Conservation (phyloP, 23 tunicate genomes). For the Diplosoma virens region DNA sequence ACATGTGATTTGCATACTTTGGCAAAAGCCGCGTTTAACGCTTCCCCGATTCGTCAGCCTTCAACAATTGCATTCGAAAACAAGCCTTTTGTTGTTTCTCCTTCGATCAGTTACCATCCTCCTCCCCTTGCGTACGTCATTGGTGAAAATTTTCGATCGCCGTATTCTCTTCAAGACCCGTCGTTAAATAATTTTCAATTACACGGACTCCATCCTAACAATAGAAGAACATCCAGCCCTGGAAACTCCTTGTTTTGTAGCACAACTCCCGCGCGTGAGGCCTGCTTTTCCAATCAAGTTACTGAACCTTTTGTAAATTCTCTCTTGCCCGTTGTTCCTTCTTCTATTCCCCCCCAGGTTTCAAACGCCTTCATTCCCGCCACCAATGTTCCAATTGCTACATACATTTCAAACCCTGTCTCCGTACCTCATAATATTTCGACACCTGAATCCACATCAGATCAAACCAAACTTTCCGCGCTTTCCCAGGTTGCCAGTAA, state of each 20-base stretch:
- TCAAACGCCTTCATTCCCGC: not conserved
- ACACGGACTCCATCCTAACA: not conserved
- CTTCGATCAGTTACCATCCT: not conserved
- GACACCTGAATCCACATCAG: not conserved
- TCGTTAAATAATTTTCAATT: too few relatives aligned
- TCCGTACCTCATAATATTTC: not conserved
- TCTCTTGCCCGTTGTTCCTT: not conserved
- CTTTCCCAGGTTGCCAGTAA: slow-evolving; percentile 45
- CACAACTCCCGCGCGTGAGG: not conserved
- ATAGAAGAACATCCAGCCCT: not conserved
- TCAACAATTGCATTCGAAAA: not conserved
- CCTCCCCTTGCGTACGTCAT: not conserved
- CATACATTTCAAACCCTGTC: not conserved
- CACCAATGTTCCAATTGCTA: not conserved
- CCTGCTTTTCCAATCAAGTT: too few relatives aligned
- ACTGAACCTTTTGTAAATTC: too few relatives aligned
- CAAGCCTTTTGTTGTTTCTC: not conserved
- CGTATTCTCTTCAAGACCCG: not conserved
- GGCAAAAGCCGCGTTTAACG: slow-evolving; percentile 3
- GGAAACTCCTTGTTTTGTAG: not conserved
- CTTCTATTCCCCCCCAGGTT: not conserved
- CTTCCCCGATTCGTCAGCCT: not conserved
- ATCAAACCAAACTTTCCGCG: slow-evolving; percentile 24
- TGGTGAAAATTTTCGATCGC: too few relatives aligned
- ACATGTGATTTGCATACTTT: slow-evolving; percentile 10